Percentiles rank a stretch among this genome's conserved stretches.
phyloP scores from a whole-genome alignment of 2,797 vertebrate genomes.

The Huso huso region DNA sequence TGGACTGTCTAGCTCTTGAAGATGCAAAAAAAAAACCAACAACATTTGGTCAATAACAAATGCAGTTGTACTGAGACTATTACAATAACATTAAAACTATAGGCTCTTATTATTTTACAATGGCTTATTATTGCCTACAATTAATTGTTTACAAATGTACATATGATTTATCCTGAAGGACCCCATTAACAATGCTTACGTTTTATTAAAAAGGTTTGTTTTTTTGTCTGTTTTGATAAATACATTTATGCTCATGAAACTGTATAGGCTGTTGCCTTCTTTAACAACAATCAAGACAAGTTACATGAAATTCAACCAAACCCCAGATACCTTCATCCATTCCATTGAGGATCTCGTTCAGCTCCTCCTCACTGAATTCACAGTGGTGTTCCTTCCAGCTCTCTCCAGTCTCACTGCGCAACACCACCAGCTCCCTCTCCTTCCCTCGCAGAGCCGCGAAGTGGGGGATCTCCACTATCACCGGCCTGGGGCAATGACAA shows the following conservation, averaged over 20 bases:
- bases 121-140: background rate
- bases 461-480: constrained; percentile 97
- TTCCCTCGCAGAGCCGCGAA: constrained; percentile 90
- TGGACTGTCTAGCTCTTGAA: constrained; percentile 77
- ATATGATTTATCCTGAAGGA: too few relatives aligned
- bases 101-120: background rate
- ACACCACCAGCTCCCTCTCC: constrained; percentile 89
- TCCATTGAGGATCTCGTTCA: constrained; percentile 93
- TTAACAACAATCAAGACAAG: too few relatives aligned
- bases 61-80: background rate
- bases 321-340: constrained; percentile 82
- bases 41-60: background rate
- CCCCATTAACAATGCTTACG: too few relatives aligned
- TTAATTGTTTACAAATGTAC: too few relatives aligned
- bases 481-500: constrained; percentile 70
- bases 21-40: background rate
- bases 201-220: too few relatives aligned
- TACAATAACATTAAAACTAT: background rate
- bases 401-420: constrained; percentile 93
- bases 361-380: constrained; percentile 86
- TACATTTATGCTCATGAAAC: too few relatives aligned
- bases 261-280: too few relatives aligned
- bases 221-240: too few relatives aligned
- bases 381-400: constrained; percentile 98
- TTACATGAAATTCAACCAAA: background rate